phyloP scores from a whole-genome alignment of 2,888 invertebrate species.

The Diplolepis rosae region DNA sequence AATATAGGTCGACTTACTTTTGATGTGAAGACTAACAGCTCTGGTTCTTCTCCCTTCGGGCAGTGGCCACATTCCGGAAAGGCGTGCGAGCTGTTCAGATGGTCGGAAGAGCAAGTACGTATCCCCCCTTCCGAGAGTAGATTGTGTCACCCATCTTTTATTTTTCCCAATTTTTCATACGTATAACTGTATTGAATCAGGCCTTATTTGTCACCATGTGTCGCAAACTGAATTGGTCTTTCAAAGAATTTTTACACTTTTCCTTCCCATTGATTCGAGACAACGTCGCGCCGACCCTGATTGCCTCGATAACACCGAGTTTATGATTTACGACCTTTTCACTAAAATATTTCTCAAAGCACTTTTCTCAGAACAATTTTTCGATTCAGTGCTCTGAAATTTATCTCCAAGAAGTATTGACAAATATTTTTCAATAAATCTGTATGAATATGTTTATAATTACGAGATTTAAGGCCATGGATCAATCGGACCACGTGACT shows the following conservation, averaged over 20 bases:
- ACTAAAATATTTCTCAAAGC: background rate
- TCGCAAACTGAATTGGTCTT: constrained; percentile 25
- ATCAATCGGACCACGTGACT: too few relatives aligned
- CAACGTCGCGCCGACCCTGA: background rate
- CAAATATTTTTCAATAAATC: too few relatives aligned
- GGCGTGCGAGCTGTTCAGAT: constrained; percentile 99
- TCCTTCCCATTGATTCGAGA: constrained; percentile 2
- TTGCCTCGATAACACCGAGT: constrained; percentile 11
- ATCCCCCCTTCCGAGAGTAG: constrained; percentile 75
- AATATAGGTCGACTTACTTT: constrained; percentile 64
- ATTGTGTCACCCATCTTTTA: constrained; percentile 66
- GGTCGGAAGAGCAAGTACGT: constrained; percentile 99
- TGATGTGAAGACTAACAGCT: constrained; percentile 73
- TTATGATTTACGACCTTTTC: background rate
- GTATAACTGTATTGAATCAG: constrained; percentile 42
- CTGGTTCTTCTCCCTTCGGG: constrained; percentile 76
- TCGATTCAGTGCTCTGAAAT: background rate
- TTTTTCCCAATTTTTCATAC: constrained; percentile 49
- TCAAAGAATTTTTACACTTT: constrained; percentile 25
- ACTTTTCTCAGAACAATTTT: background rate
- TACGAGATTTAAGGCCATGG: too few relatives aligned
- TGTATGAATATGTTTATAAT: too few relatives aligned
- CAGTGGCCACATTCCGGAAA: constrained; percentile 99
- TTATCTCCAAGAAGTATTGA: too few relatives aligned
- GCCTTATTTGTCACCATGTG: constrained; percentile 17